phyloP scores from a whole-genome alignment of 2,888 invertebrate species.

The Hypolimnas misippus region DNA sequence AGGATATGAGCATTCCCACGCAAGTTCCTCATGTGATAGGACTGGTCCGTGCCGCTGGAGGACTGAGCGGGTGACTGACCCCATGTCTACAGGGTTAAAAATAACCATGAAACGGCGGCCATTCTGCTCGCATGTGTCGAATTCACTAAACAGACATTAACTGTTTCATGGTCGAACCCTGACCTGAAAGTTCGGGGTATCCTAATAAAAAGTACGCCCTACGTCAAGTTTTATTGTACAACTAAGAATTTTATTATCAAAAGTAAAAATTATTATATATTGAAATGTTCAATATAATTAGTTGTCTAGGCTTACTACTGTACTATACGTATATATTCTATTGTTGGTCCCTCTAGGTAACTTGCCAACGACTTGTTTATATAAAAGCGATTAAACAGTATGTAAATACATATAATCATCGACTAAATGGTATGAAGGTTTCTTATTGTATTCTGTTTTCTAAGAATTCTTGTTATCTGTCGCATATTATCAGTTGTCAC shows the following conservation, averaged over 20 bases:
- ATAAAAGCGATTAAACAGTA: slow-evolving; percentile 26
- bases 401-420: slow-evolving; percentile 23
- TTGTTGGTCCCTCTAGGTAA: slow-evolving; percentile 18
- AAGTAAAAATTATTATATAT: too few relatives aligned
- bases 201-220: slow-evolving; percentile 43
- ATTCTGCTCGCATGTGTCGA: slow-evolving; percentile 83
- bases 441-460: slow-evolving; percentile 54
- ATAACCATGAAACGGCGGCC: slow-evolving; percentile 78
- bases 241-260: too few relatives aligned
- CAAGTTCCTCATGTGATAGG: slow-evolving; percentile 79
- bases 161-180: slow-evolving; percentile 82
- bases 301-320: too few relatives aligned
- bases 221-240: slow-evolving; percentile 6
- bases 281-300: too few relatives aligned
- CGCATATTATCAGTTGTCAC: slow-evolving; percentile 57
- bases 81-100: slow-evolving; percentile 80
- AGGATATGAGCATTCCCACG: slow-evolving; percentile 70
- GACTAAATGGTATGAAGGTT: slow-evolving; percentile 45
- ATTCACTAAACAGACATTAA: slow-evolving; percentile 81
- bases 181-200: slow-evolving; percentile 75
- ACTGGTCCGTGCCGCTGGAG: slow-evolving; percentile 77
- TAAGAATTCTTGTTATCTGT: slow-evolving; percentile 64
- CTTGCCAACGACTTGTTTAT: slow-evolving; percentile 31
- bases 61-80: slow-evolving; percentile 81
- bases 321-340: not conserved